Percentiles rank a stretch among this genome's conserved stretches.
phyloP scores from a whole-genome alignment of 1,140 invertebrate genomes.

The Chlorops oryzae region DNA sequence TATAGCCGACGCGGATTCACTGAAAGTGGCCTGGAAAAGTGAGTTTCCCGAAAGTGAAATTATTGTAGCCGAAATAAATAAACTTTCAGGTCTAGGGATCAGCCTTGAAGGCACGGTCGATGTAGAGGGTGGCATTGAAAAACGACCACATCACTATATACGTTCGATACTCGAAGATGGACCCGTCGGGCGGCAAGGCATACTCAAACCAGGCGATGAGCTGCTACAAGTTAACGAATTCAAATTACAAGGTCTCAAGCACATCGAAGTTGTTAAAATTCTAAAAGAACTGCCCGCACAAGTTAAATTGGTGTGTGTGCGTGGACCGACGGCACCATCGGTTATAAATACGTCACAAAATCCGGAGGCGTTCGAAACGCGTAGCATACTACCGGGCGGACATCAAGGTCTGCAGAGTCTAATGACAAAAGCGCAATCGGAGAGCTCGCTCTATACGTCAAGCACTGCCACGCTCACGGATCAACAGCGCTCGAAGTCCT shows the following conservation, averaged over 20 bases:
- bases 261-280: slow-evolving; percentile 83
- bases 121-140: slow-evolving; percentile 74
- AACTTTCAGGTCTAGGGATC: slow-evolving; percentile 82
- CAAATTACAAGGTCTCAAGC: slow-evolving; percentile 76
- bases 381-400: slow-evolving; percentile 71
- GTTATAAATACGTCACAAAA: slow-evolving; percentile 72
- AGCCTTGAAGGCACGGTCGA: slow-evolving; percentile 89
- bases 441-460: slow-evolving; percentile 73
- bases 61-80: slow-evolving; percentile 73
- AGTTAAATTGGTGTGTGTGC: slow-evolving; percentile 76
- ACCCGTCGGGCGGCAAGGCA: slow-evolving; percentile 76
- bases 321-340: slow-evolving; percentile 55
- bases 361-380: slow-evolving; percentile 66
- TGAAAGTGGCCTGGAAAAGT: slow-evolving; percentile 58
- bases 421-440: slow-evolving; percentile 80
- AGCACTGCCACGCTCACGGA: slow-evolving; percentile 61
- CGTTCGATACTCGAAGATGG: slow-evolving; percentile 80
- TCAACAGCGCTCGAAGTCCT: slow-evolving; percentile 65
- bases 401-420: slow-evolving; percentile 60
- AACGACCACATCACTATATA: slow-evolving; percentile 80
- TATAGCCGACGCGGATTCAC: slow-evolving; percentile 33
- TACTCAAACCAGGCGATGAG: slow-evolving; percentile 81
- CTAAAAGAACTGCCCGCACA: slow-evolving; percentile 79
- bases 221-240: slow-evolving; percentile 83
- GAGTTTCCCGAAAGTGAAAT: slow-evolving; percentile 68